Conservation (phyloP, 2,113 vertebrate genomes). For the Ardeotis arabs region DNA sequence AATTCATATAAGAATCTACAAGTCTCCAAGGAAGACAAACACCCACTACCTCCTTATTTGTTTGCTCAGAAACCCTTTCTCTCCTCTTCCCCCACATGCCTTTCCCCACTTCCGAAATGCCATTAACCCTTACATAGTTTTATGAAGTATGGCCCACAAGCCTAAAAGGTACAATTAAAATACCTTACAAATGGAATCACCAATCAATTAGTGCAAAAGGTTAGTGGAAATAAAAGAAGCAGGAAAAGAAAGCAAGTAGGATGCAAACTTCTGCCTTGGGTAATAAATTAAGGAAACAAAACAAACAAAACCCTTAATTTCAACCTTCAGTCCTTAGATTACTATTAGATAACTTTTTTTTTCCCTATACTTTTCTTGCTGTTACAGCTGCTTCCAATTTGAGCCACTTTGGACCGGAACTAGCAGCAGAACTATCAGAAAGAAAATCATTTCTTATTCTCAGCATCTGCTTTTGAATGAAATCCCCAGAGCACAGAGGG, state of each 20-base stretch:
- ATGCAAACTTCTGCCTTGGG: not conserved
- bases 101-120: not conserved
- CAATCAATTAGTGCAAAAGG: not conserved
- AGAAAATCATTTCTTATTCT: conserved; percentile 5
- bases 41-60: not conserved
- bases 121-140: not conserved
- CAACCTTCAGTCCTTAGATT: conserved; percentile 1
- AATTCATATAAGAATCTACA: not conserved
- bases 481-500: conserved; percentile 3
- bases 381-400: conserved; percentile 52
- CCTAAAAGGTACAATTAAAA: not conserved
- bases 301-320: not conserved
- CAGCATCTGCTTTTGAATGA: conserved; percentile 33
- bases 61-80: not conserved
- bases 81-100: not conserved
- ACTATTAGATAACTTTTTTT: not conserved
- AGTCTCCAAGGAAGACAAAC: not conserved
- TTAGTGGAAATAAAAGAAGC: not conserved
- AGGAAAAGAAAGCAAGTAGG: not conserved
- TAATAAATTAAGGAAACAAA: not conserved
- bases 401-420: conserved; percentile 1
- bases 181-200: not conserved
- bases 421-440: not conserved
- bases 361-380: not conserved
- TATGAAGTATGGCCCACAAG: not conserved